Conservation (phyloP, 2,113 vertebrate species). For the Pseudorectes ferrugineus region DNA sequence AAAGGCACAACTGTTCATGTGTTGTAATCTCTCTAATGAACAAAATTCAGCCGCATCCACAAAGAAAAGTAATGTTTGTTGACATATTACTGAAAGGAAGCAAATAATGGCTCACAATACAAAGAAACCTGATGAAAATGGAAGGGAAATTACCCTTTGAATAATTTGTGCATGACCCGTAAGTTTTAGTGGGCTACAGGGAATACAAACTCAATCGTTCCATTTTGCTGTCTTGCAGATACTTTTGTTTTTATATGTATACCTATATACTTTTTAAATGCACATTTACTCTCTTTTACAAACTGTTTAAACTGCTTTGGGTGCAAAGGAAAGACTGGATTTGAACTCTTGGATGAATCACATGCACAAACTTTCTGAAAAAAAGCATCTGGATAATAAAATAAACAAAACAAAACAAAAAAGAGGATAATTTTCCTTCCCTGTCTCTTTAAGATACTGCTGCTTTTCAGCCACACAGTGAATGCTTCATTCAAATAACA, state of each 20-base stretch:
- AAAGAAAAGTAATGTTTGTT: neutral
- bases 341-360: neutral
- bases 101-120: neutral
- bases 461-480: neutral
- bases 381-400: neutral
- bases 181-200: neutral
- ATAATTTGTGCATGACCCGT: neutral
- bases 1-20: neutral
- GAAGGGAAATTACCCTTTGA: neutral
- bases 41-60: neutral
- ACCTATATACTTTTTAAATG: neutral
- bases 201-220: neutral
- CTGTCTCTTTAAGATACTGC: neutral
- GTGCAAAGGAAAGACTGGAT: neutral
- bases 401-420: neutral
- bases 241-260: neutral
- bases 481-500: constrained; percentile 10
- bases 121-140: neutral
- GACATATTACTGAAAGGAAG: neutral
- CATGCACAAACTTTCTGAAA: neutral
- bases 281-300: neutral
- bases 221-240: neutral
- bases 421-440: neutral
- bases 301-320: neutral
- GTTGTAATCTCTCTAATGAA: neutral